Conservation (phyloP, 2,113 vertebrate genomes). For the Pomatorhinus ruficollis region DNA sequence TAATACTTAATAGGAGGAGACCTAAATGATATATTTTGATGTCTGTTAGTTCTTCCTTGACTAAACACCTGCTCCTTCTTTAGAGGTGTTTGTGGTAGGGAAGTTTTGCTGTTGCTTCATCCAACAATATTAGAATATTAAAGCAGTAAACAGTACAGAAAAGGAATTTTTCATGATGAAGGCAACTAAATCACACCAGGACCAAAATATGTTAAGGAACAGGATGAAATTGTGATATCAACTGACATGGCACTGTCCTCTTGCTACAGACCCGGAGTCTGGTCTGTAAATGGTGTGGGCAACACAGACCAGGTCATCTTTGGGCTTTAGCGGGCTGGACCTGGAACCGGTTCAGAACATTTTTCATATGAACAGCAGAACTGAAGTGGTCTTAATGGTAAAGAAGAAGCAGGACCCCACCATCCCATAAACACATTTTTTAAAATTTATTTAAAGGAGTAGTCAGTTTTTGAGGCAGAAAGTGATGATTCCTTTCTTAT, state of each 20-base stretch:
- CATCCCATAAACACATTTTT: neutral
- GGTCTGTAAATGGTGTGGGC: neutral
- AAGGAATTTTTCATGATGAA: neutral
- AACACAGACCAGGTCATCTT: neutral
- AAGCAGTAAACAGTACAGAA: neutral
- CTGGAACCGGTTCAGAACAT: neutral
- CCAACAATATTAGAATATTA: neutral
- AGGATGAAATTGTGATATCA: neutral
- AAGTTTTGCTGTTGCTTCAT: neutral
- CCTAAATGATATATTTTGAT: neutral
- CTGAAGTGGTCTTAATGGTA: neutral
- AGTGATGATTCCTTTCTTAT: neutral
- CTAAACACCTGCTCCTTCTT: neutral
- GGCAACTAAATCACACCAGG: neutral
- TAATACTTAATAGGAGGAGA: neutral
- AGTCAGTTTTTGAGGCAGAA: neutral
- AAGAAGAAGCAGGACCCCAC: neutral
- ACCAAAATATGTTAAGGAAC: neutral
- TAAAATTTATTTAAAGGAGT: neutral
- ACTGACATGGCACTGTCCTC: neutral
- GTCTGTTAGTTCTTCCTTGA: neutral
- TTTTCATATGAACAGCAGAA: neutral
- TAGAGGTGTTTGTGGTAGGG: neutral
- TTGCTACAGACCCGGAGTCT: neutral
- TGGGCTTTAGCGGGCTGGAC: neutral